phyloP scores from a whole-genome alignment of 2,113 vertebrate species.

The Onychorhynchus coronatus region DNA sequence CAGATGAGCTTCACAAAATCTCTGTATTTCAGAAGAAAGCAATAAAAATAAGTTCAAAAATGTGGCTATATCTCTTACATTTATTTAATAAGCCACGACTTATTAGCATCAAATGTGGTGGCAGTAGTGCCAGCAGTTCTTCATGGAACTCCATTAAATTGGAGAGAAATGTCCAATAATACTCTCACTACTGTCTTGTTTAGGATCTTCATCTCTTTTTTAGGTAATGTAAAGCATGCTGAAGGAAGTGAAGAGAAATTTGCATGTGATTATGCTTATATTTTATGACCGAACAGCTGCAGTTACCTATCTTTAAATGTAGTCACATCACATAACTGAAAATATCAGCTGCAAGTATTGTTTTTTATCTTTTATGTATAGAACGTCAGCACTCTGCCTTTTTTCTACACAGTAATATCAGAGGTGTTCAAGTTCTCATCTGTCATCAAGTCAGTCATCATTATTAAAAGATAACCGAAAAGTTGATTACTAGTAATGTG shows the following conservation, averaged over 20 bases:
- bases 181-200: not conserved
- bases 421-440: not conserved
- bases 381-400: not conserved
- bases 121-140: not conserved
- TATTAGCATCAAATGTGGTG: conserved; percentile 4
- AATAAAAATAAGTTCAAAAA: not conserved
- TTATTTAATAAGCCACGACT: not conserved
- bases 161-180: conserved; percentile 29
- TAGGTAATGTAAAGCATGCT: conserved; percentile 37
- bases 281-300: not conserved
- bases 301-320: conserved; percentile 6
- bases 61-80: not conserved
- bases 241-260: not conserved
- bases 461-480: conserved; percentile 20
- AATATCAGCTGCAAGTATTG: not conserved
- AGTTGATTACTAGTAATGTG: not conserved
- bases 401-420: not conserved
- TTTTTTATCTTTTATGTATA: not conserved
- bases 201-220: conserved; percentile 23
- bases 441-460: conserved; percentile 13
- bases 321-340: conserved; percentile 22
- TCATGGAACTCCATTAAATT: not conserved
- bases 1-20: conserved; percentile 4
- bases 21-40: not conserved
- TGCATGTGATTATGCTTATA: conserved; percentile 53